Conservation (phyloP, 2,888 invertebrate genomes). For the Acrobasis repandana region DNA sequence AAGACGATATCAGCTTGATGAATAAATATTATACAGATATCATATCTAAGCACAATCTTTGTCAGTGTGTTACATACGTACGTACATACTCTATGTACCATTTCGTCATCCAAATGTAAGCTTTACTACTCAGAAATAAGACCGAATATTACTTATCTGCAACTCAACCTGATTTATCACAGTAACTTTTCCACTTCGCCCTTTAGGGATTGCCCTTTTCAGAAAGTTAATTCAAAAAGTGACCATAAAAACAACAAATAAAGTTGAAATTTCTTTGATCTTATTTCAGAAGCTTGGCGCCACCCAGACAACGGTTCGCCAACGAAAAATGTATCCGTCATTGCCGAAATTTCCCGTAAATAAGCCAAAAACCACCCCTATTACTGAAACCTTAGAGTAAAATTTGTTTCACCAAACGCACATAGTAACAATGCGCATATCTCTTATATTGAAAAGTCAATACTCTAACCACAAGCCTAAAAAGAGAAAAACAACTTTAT, state of each 20-base stretch:
- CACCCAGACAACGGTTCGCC: slow-evolving; percentile 57
- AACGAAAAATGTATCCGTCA: slow-evolving; percentile 49
- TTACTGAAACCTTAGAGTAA: slow-evolving; percentile 8
- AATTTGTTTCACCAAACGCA: slow-evolving; percentile 26
- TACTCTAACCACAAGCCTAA: slow-evolving; percentile 43
- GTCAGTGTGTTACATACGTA: neutral
- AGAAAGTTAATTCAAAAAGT: neutral
- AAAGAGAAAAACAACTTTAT: slow-evolving; percentile 34
- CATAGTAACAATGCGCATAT: slow-evolving; percentile 37
- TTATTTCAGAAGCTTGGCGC: slow-evolving; percentile 40
- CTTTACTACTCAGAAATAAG: neutral
- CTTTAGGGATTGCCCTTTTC: slow-evolving; percentile 21
- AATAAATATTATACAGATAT: too few species aligned
- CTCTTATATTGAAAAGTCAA: slow-evolving; percentile 50
- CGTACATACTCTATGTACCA: neutral
- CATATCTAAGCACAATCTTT: neutral
- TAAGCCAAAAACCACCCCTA: slow-evolving; percentile 35
- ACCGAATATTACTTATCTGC: neutral
- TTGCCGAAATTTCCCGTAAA: slow-evolving; percentile 31
- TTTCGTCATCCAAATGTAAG: neutral
- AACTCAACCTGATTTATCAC: neutral
- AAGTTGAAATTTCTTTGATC: slow-evolving; percentile 9
- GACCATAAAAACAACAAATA: neutral
- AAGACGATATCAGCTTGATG: too few species aligned
- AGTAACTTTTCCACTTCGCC: slow-evolving; percentile 22